These are phyloP conservation scores for Scolopax rusticola DNA, from an alignment of 2,797 vertebrate species.

Conservation along the genomic window DNA sequence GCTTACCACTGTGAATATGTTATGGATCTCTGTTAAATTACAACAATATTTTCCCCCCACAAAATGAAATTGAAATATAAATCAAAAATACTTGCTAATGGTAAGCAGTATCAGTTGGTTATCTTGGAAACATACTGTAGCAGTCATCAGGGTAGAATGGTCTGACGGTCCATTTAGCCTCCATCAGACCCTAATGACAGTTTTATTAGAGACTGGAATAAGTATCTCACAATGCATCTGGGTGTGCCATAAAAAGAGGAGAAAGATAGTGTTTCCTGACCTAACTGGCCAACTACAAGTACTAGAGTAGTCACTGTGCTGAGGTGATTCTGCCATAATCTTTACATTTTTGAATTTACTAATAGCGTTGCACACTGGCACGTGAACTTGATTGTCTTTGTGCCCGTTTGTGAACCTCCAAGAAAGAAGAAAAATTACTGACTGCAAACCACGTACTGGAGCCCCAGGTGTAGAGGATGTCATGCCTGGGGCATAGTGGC, in stretches of 20 bases:
- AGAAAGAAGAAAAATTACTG: neutral
- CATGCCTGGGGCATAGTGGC: neutral
- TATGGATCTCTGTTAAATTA: neutral
- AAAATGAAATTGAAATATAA: slow-evolving; percentile 21
- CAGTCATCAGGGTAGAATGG: neutral
- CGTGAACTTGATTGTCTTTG: neutral
- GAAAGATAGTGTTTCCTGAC: neutral
- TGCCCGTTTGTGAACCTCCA: neutral
- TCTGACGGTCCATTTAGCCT: neutral
- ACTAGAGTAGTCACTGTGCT: neutral
- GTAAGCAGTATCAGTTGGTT: neutral
- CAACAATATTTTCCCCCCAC: neutral
- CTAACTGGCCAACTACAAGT: neutral
- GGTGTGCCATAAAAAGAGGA: neutral
- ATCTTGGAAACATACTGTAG: neutral
- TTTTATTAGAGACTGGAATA: neutral
- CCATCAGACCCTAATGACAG: neutral
- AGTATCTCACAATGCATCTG: neutral
- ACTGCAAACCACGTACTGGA: neutral
- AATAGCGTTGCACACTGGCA: neutral
- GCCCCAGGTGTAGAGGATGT: neutral
- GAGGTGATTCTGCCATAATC: neutral
- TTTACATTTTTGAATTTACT: neutral
- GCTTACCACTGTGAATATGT: neutral
- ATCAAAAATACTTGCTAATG: neutral